Evolutionary conservation across 2,797 vertebrate species (phyloP).

Genomic region (Diplodus sargus): DNA sequence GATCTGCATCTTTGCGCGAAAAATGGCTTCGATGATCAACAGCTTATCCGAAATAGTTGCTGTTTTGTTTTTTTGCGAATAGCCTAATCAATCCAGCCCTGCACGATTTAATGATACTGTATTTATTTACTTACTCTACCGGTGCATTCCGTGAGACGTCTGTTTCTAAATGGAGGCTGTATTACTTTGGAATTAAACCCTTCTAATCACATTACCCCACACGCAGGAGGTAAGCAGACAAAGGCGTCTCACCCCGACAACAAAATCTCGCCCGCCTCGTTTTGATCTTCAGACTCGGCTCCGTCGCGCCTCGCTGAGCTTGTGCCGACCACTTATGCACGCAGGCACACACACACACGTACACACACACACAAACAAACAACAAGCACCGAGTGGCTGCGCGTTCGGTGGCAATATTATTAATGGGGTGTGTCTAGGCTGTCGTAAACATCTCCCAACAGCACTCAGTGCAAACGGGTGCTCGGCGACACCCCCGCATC

Average conservation of each 20-base stretch:
- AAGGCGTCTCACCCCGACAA: slow-evolving; percentile 28
- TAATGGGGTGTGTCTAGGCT: slow-evolving; percentile 81
- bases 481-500: slow-evolving; percentile 45
- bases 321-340: slow-evolving; percentile 42
- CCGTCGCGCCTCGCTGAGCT: slow-evolving; percentile 61
- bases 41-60: not conserved
- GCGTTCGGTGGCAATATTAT: slow-evolving; percentile 72
- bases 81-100: not conserved
- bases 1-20: not conserved
- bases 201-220: not conserved
- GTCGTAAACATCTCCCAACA: slow-evolving; percentile 78
- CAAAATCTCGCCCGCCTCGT: slow-evolving; percentile 55
- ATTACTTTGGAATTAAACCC: slow-evolving; percentile 16
- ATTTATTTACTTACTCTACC: not conserved
- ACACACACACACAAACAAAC: slow-evolving; percentile 24
- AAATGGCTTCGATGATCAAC: not conserved
- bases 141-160: not conserved
- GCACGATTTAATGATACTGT: not conserved
- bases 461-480: slow-evolving; percentile 66
- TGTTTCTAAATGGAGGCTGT: not conserved
- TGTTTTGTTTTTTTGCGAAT: not conserved
- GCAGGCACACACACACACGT: slow-evolving; percentile 34
- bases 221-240: slow-evolving; percentile 8
- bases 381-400: slow-evolving; percentile 34
- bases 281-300: slow-evolving; percentile 61